Evolutionary conservation across 2,113 vertebrate genomes (phyloP), one percentile per base, ranked within the genome.

Genomic region (Dendrocopos noguchii): DNA sequence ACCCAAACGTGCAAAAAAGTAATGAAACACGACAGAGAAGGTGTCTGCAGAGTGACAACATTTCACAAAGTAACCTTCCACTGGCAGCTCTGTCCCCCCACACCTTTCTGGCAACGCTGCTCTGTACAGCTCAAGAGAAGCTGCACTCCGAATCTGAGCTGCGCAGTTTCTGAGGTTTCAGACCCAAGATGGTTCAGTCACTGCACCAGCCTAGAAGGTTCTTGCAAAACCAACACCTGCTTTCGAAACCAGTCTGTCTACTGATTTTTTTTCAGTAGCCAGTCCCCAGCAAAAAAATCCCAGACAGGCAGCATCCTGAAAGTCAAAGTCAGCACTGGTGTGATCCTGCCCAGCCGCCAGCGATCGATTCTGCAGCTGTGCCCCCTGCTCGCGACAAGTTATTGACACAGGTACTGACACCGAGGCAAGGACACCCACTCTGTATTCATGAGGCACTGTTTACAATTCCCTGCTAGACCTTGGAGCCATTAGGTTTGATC

Each of bases 311-410:
- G 68, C 72, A 87, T 70, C 91, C 84, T 72, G 84, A 88, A 95
- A 95, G 68, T 80, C 91, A 85, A 89, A 94, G 90, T 74, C 57
- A 47, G 68, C 82, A 83, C 90, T 85, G 83, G 91, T 91, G 73
- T n/a, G 59, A 88, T 86, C 80, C 68, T 59, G 53, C 66, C 53
- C 61, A 24, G 76, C 42, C 79, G 61, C 39, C 39, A 24, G 31
- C 15, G 79, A 80, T 72, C 52, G 76, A 94, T 93, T 80, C 70
- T 88, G 73, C 80, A 94, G 67, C 79, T 85, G 84, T 91, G 78
- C 78, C 67, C 44, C 0, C 0, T 15, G 80, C 71, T 92, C 47
- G 8, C 46, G 87, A 75, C 65, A 83, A 57, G 86, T 72, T 87
- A 94, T 78, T 80, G 90, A 86, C 76, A 66, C 6, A 7, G 33